Conservation (phyloP, 2,113 vertebrate species). For the Dicerorhinus sumatrensis region DNA sequence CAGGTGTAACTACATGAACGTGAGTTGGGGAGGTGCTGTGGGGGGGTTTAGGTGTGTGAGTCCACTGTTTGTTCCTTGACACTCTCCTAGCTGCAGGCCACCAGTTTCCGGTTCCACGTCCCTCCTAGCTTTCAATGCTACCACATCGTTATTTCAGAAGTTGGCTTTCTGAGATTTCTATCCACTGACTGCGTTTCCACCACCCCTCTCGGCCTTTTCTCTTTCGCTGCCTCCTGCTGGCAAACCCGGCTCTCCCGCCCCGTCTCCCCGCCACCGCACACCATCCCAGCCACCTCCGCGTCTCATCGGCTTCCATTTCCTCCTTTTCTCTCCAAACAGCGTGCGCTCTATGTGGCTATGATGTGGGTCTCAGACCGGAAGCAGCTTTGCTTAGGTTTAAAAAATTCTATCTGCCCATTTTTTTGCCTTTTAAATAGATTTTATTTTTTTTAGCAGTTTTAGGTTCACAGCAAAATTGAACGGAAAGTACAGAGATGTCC, state of each 20-base stretch:
- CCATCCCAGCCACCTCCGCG: conserved; percentile 68
- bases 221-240: conserved; percentile 65
- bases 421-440: background rate
- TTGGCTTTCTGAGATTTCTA: conserved; percentile 75
- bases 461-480: background rate
- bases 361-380: conserved; percentile 64
- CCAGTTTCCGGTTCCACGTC: conserved; percentile 43
- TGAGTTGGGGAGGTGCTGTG: background rate
- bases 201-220: conserved; percentile 64
- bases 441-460: background rate
- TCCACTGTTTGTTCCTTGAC: too few relatives aligned
- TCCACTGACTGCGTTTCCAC: conserved; percentile 76
- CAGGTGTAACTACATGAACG: too few relatives aligned
- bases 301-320: conserved; percentile 2
- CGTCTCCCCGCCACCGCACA: conserved; percentile 52
- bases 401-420: conserved; percentile 52
- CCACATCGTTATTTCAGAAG: conserved; percentile 74
- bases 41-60: too few relatives aligned
- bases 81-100: background rate
- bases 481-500: background rate
- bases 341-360: conserved; percentile 37
- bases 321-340: conserved; percentile 66
- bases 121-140: conserved; percentile 62
- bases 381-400: conserved; percentile 62
- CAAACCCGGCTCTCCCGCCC: conserved; percentile 48